Percentiles rank a stretch among this genome's conserved stretches.
These are phyloP conservation scores for Myotis lucifugus DNA, from an alignment of 2,113 vertebrate species.

Conservation along the genomic window DNA sequence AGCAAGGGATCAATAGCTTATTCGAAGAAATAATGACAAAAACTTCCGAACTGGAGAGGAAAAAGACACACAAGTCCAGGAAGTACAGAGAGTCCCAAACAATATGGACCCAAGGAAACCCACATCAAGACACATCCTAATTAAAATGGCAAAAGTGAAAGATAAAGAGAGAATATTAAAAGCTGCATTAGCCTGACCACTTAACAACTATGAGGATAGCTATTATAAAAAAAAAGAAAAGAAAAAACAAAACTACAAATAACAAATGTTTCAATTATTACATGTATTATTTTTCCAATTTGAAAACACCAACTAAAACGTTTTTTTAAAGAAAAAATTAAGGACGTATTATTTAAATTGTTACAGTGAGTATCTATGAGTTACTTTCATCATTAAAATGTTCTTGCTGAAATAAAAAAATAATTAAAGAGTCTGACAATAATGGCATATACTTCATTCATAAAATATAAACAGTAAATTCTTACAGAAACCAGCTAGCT, in stretches of 20 bases:
- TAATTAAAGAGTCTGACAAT: not conserved
- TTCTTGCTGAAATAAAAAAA: slow-evolving; percentile 28
- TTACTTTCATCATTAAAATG: slow-evolving; percentile 18
- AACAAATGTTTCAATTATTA: not conserved
- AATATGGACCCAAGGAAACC: not conserved
- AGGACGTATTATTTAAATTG: not conserved
- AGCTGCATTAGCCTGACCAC: not conserved
- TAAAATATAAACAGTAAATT: slow-evolving; percentile 14
- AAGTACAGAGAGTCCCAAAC: not conserved
- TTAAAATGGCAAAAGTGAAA: not conserved
- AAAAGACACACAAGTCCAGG: not conserved
- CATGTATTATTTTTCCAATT: not conserved
- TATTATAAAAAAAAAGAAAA: too few relatives aligned
- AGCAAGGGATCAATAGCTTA: not conserved
- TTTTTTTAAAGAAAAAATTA: slow-evolving; percentile 11
- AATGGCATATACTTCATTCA: not conserved
- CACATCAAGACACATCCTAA: not conserved
- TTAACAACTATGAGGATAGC: too few relatives aligned
- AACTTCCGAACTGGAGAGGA: not conserved
- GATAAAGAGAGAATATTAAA: not conserved
- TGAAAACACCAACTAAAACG: slow-evolving; percentile 25
- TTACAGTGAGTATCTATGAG: not conserved
- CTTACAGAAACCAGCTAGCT: slow-evolving; percentile 17
- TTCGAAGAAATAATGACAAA: not conserved
- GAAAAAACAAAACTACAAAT: not conserved